A percentile compares a stretch with the other conserved stretches of the same genome.
phyloP scores from a whole-genome alignment of 1,140 invertebrate genomes.

The Mamestra configurata region DNA sequence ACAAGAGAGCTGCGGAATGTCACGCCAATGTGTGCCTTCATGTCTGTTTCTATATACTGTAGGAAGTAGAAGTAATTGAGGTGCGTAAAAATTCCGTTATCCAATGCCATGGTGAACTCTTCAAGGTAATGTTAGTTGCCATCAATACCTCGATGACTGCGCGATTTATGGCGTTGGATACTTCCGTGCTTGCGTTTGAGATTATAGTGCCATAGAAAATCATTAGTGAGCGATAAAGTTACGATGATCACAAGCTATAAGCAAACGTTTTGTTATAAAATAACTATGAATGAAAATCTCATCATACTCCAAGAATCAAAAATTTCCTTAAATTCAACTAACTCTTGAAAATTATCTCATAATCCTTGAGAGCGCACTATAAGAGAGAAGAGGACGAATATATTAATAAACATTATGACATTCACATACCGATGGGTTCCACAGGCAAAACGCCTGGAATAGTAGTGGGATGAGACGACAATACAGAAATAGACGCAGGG shows the following conservation, averaged over 20 bases:
- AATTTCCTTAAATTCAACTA: too few species aligned
- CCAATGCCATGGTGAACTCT: background rate
- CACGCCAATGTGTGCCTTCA: background rate
- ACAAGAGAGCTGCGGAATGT: conserved; percentile 22
- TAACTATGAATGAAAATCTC: too few species aligned
- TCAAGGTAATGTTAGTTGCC: background rate
- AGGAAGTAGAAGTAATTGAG: background rate
- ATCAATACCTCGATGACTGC: background rate
- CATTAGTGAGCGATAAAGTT: too few species aligned
- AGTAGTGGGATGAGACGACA: conserved; percentile 7
- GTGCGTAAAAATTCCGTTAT: background rate
- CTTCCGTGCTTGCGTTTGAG: background rate
- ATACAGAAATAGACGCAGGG: conserved; percentile 17
- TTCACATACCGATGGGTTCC: conserved; percentile 32
- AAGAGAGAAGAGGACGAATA: conserved; percentile 15
- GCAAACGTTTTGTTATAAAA: too few species aligned
- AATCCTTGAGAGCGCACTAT: conserved; percentile 9
- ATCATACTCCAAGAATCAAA: too few species aligned
- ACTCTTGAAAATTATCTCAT: background rate
- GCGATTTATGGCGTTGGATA: background rate
- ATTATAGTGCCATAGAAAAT: too few species aligned
- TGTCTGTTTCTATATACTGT: background rate
- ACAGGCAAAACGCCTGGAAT: conserved; percentile 24
- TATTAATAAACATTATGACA: conserved; percentile 46
- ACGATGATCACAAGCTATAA: too few species aligned